phyloP scores from a whole-genome alignment of 2,113 vertebrate species.

The Chloropsis hardwickii region DNA sequence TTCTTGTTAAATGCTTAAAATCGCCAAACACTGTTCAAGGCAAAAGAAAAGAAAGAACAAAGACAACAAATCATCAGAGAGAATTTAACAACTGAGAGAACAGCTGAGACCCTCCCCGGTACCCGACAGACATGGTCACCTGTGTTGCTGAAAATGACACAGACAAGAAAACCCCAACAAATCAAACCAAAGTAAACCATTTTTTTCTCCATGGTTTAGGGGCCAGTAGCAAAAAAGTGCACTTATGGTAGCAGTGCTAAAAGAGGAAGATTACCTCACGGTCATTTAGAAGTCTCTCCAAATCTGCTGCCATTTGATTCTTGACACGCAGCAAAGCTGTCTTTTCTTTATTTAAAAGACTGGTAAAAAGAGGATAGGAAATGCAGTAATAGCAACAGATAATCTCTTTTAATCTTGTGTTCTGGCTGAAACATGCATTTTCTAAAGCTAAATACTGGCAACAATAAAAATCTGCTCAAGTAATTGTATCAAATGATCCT shows the following conservation, averaged over 20 bases:
- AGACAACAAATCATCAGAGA: not conserved
- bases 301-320: constrained; percentile 95
- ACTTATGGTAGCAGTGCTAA: constrained; percentile 1
- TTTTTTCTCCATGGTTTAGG: not conserved
- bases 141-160: not conserved
- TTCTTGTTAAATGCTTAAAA: not conserved
- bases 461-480: constrained; percentile 27
- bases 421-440: constrained; percentile 42
- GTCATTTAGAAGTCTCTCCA: constrained; percentile 93
- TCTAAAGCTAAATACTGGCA: constrained; percentile 18
- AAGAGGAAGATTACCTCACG: constrained; percentile 84
- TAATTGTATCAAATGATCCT: constrained; percentile 31
- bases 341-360: constrained; percentile 90
- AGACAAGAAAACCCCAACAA: not conserved
- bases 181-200: not conserved
- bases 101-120: not conserved
- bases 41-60: not conserved
- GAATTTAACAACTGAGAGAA: not conserved
- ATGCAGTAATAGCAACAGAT: constrained; percentile 55
- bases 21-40: not conserved
- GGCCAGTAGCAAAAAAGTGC: not conserved
- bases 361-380: constrained; percentile 69
- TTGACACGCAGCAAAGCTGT: constrained; percentile 85
- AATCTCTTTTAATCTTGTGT: constrained; percentile 63
- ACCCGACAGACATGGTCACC: not conserved